phyloP scores from a whole-genome alignment of 1,140 invertebrate species.

The Leptoteleia sp. region DNA sequence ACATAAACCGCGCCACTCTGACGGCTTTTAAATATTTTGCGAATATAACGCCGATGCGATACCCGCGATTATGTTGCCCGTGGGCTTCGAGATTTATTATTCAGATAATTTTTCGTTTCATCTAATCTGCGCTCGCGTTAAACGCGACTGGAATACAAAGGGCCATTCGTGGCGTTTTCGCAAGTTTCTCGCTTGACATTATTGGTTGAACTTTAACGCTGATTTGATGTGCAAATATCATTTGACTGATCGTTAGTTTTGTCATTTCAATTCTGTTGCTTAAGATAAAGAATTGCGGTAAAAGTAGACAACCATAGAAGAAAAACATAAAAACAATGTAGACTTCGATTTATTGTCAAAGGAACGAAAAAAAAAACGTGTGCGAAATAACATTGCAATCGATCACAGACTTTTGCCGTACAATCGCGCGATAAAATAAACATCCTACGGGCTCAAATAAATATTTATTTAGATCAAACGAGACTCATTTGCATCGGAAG shows the following conservation, averaged over 20 bases:
- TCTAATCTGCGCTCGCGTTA: conserved; percentile 42
- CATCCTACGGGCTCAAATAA: conserved; percentile 1
- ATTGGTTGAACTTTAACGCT: conserved; percentile 33
- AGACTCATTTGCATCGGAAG: conserved; percentile 14
- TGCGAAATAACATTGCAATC: too few species aligned
- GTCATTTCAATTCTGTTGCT: too few species aligned
- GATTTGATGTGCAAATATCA: conserved; percentile 10
- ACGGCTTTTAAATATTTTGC: conserved; percentile 16
- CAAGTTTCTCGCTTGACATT: conserved; percentile 33
- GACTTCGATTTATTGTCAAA: too few species aligned
- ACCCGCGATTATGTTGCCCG: conserved; percentile 35
- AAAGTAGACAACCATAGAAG: too few species aligned
- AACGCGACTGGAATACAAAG: conserved; percentile 47
- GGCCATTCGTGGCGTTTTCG: conserved; percentile 16
- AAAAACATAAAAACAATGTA: too few species aligned
- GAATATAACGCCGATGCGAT: conserved; percentile 30
- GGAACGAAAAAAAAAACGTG: too few species aligned
- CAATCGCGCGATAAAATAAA: conserved; percentile 2
- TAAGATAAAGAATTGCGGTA: too few species aligned
- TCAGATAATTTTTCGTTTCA: conserved; percentile 38
- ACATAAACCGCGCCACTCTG: conserved; percentile 5
- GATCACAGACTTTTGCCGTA: background rate
- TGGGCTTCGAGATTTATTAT: conserved; percentile 28
- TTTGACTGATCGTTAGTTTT: background rate
- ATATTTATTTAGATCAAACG: conserved; percentile 34